phyloP scores from a whole-genome alignment of 2,888 invertebrate species.

The Pteria penguin region DNA sequence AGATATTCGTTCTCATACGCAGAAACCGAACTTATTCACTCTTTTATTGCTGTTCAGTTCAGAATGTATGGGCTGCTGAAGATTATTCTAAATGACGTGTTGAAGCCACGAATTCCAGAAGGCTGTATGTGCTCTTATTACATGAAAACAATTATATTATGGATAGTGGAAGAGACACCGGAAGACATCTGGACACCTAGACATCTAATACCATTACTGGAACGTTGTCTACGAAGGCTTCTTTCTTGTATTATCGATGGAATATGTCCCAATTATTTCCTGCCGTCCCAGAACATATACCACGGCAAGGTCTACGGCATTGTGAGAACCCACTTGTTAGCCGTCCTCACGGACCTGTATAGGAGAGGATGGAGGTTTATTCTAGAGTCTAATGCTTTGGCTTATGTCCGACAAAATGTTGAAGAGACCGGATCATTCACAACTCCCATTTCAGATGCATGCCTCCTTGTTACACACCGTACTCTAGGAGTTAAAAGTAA shows the following conservation, averaged over 20 bases:
- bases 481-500: too few relatives aligned
- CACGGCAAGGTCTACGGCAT: neutral
- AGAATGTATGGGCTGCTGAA: constrained; percentile 8
- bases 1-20: constrained; percentile 4
- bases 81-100: constrained; percentile 8
- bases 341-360: neutral
- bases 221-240: neutral
- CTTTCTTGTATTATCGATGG: neutral
- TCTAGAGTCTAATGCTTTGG: too few relatives aligned
- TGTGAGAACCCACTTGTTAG: neutral
- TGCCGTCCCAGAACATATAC: constrained; percentile 9
- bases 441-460: too few relatives aligned
- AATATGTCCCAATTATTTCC: constrained; percentile 10
- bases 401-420: too few relatives aligned
- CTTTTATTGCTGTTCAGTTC: constrained; percentile 5
- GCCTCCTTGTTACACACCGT: too few relatives aligned
- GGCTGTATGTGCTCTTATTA: constrained; percentile 12
- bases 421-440: too few relatives aligned
- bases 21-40: neutral
- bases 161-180: neutral
- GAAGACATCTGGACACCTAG: neutral
- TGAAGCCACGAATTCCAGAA: constrained; percentile 1
- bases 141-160: constrained; percentile 11
- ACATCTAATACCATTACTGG: neutral
- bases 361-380: neutral